Conservation (phyloP, 2,797 vertebrate species). For the Myripristis murdjan region DNA sequence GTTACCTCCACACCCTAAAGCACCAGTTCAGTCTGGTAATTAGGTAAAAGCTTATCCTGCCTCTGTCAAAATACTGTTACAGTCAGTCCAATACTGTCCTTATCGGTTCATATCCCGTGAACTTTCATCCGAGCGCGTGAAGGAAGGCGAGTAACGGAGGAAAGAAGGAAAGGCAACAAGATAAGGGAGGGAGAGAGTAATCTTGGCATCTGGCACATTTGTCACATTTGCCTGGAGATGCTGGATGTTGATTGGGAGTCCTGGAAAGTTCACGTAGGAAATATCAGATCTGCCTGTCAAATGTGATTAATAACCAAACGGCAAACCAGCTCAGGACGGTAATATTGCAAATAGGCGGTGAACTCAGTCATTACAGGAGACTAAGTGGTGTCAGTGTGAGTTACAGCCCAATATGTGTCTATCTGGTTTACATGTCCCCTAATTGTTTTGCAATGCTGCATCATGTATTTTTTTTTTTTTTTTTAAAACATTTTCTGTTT, state of each 20-base stretch:
- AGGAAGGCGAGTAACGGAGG: slow-evolving; percentile 21
- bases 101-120: slow-evolving; percentile 45
- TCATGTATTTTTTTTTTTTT: too few relatives aligned
- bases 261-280: slow-evolving; percentile 64
- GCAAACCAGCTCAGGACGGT: slow-evolving; percentile 33
- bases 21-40: neutral
- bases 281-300: slow-evolving; percentile 70
- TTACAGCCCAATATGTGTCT: neutral
- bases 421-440: too few relatives aligned
- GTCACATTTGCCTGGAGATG: slow-evolving; percentile 59
- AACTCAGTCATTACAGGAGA: slow-evolving; percentile 26
- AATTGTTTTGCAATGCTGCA: too few relatives aligned
- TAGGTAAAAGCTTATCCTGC: neutral
- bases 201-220: slow-evolving; percentile 63
- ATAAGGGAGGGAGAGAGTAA: slow-evolving; percentile 49
- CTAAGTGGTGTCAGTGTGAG: slow-evolving; percentile 4
- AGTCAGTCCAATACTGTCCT: slow-evolving; percentile 6
- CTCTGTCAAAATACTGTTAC: neutral
- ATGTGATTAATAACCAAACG: slow-evolving; percentile 64
- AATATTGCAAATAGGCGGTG: slow-evolving; percentile 27
- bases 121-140: slow-evolving; percentile 48
- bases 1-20: too few relatives aligned
- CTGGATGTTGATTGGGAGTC: slow-evolving; percentile 58
- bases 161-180: slow-evolving; percentile 24
- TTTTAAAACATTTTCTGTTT: too few relatives aligned